These are phyloP conservation scores for Agrochola macilenta DNA, from an alignment of 2,888 invertebrate species.

Conservation along the genomic window DNA sequence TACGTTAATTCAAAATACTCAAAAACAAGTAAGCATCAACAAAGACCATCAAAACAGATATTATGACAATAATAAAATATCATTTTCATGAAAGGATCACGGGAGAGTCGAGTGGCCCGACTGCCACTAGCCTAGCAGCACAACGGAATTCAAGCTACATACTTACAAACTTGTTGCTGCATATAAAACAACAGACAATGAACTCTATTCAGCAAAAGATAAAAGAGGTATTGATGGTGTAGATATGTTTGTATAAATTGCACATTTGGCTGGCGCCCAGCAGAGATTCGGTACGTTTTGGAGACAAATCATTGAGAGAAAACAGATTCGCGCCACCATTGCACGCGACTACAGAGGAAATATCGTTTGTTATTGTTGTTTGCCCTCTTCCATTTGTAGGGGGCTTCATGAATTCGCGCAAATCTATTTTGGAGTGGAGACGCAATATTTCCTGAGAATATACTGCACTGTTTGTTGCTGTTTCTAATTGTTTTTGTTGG, in stretches of 20 bases:
- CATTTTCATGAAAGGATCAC: slow-evolving; percentile 86
- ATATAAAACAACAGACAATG: slow-evolving; percentile 48
- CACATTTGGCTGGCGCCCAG: slow-evolving; percentile 88
- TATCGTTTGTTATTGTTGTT: slow-evolving; percentile 83
- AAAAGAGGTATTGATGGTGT: slow-evolving; percentile 56
- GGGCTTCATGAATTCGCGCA: slow-evolving; percentile 68
- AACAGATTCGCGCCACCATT: slow-evolving; percentile 88
- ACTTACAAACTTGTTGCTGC: slow-evolving; percentile 72
- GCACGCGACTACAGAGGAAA: slow-evolving; percentile 77
- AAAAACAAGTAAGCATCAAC: slow-evolving; percentile 73
- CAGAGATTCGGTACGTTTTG: slow-evolving; percentile 86
- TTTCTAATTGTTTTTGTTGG: slow-evolving; percentile 22
- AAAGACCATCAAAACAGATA: slow-evolving; percentile 73
- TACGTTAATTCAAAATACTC: slow-evolving; percentile 56
- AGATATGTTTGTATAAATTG: slow-evolving; percentile 74
- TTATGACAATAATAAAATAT: slow-evolving; percentile 85
- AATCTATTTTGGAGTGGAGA: slow-evolving; percentile 68
- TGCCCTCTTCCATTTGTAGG: slow-evolving; percentile 71
- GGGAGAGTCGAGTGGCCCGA: slow-evolving; percentile 78
- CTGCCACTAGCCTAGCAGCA: slow-evolving; percentile 78
- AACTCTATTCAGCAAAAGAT: slow-evolving; percentile 61
- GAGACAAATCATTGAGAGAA: slow-evolving; percentile 89
- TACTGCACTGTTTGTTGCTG: slow-evolving; percentile 18
- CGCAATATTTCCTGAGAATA: slow-evolving; percentile 52
- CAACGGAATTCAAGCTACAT: slow-evolving; percentile 83